phyloP scores from a whole-genome alignment of 2,113 vertebrate species.

The Ahaetulla prasina region DNA sequence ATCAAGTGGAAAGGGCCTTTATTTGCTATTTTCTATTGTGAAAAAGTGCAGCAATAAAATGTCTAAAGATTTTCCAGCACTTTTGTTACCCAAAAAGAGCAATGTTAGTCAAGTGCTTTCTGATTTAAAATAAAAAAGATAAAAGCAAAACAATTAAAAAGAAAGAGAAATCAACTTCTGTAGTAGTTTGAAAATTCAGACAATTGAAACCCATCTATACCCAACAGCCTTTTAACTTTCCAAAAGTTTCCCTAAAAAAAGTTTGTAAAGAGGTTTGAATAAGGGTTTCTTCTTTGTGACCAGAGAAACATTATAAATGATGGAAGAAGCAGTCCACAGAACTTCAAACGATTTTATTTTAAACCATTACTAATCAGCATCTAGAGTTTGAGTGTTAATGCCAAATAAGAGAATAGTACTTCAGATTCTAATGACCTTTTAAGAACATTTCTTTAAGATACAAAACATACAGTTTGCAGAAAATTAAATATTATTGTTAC shows the following conservation, averaged over 20 bases:
- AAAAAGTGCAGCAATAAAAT: slow-evolving; percentile 68
- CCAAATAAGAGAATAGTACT: slow-evolving; percentile 79
- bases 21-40: slow-evolving; percentile 72
- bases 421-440: slow-evolving; percentile 73
- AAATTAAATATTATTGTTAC: slow-evolving; percentile 66
- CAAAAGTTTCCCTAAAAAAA: slow-evolving; percentile 97
- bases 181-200: slow-evolving; percentile 66
- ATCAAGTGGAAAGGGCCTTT: slow-evolving; percentile 86
- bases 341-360: slow-evolving; percentile 98
- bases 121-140: slow-evolving; percentile 77
- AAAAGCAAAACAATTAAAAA: slow-evolving; percentile 58
- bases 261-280: slow-evolving; percentile 81
- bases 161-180: slow-evolving; percentile 55
- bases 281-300: slow-evolving; percentile 83
- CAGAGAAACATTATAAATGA: slow-evolving; percentile 97
- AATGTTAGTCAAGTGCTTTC: slow-evolving; percentile 78
- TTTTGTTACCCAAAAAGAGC: slow-evolving; percentile 85
- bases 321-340: slow-evolving; percentile 96
- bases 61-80: slow-evolving; percentile 80
- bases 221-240: slow-evolving; percentile 83
- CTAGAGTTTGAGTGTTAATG: slow-evolving; percentile 85
- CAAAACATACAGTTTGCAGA: slow-evolving; percentile 58
- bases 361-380: slow-evolving; percentile 99
- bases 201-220: slow-evolving; percentile 74
- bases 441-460: slow-evolving; percentile 45